Evolutionary conservation across 2,113 vertebrate species (phyloP).

Genomic region (Colaptes auratus): DNA sequence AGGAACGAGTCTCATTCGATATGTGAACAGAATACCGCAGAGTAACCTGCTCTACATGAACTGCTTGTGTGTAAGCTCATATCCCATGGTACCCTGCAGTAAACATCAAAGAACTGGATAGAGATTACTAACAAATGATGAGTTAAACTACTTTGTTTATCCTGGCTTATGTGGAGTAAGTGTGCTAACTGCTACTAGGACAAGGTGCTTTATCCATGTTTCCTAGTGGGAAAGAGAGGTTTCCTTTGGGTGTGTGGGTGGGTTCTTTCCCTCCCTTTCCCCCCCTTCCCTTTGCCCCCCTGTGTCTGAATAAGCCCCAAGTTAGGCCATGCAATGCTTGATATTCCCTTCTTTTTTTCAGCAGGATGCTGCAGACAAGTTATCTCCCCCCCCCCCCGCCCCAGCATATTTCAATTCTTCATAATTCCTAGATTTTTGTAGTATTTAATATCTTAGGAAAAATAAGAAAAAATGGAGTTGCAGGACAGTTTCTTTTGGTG

Average conservation of each 20-base stretch:
- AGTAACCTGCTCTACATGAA: not conserved
- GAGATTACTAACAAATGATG: not conserved
- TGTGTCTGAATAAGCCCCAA: not conserved
- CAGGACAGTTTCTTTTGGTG: not conserved
- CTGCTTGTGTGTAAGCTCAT: not conserved
- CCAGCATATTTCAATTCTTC: not conserved
- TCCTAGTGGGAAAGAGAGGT: not conserved
- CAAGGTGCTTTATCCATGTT: not conserved
- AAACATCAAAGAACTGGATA: not conserved
- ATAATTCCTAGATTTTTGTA: not conserved
- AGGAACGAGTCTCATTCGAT: not conserved
- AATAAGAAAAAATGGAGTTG: not conserved
- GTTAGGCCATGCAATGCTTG: not conserved
- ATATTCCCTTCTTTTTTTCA: not conserved
- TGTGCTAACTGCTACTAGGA: not conserved
- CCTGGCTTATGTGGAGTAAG: not conserved
- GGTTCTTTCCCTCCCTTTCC: too few species aligned
- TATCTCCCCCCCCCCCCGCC: not conserved
- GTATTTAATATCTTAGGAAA: not conserved
- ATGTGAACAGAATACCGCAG: not conserved
- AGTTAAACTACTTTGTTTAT: not conserved
- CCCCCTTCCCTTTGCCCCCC: not conserved
- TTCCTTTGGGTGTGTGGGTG: not conserved
- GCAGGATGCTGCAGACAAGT: accelerated
- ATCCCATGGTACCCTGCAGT: not conserved